Evolutionary conservation across 2,797 vertebrate species (phyloP), one percentile per base, ranked within the genome.

Genomic region (Girardinus metallicus): DNA sequence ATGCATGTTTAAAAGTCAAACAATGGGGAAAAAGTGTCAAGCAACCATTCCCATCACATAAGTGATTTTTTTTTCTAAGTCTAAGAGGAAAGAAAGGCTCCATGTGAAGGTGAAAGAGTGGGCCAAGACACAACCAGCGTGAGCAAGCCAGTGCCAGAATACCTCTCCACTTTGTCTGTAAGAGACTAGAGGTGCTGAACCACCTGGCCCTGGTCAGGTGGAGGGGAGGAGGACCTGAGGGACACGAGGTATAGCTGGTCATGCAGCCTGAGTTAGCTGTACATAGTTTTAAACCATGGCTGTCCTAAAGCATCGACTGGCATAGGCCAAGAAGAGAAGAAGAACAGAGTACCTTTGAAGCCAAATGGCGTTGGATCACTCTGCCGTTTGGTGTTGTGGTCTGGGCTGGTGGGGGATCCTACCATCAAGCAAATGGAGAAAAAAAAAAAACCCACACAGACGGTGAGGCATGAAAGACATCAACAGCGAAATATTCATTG

Each of bases 291-390:
- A 87, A 15, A 75, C 49, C 73, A 12, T 26, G 44, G 72, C 81
- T 73, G 51, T 29, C 73, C 70, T 79, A n/a, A 39, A 55, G 36
- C 41, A 64, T 75, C 55, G 55, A 80, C 12, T 9, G 41, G 26
- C 26, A 55, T 21, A 16, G 64, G 53, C 73, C 21, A 64, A 39
- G 12, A n/a, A 51, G 29, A 29, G 4, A 1, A 12, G 46, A 12
- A 29, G 0, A 53, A 53, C 2, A 34, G 9, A 44, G 9, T 88
- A 99, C 98, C 98, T 98, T 97, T 98, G 92, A 97, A 95, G 94
- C 98, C 98, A 89, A 99, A 97, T 11, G 98, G 99, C 80, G 97
- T 98, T 74, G 98, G 99, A 85, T 99, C 98, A 75, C 98, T 99
- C 97, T 98, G 98, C 12, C 97, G 96, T 93, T 99, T 99, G 80